Base-by-base conservation (phyloP, 2,888 invertebrate genomes). In the Eupithecia subfuscata region DNA sequence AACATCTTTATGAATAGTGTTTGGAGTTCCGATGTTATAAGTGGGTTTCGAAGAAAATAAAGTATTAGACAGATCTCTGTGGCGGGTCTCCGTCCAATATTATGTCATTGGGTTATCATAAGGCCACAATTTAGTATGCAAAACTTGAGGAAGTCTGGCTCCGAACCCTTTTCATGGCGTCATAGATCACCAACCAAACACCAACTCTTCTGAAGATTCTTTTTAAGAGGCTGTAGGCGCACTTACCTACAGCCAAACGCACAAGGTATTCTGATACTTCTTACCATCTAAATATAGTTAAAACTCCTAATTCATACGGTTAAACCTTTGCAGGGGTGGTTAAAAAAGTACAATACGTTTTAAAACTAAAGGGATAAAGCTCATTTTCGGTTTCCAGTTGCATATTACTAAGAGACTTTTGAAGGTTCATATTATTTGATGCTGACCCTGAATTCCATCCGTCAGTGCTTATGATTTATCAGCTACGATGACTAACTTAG, bases 401-500 rank as follows among this genome's bases (percentile, higher is more conserved):
- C 25, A 69, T 43, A 43, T 4, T 9, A 69, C 52, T 72, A 37
- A 25, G 22, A 75, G 37, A 8, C 25, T 63, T 30, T 64, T 6
- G 11, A 37, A 68, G 30, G 65, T 70, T 34, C 56, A 14, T 63
- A 22, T 43, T 43, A 37, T 71, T 73, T 70, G 48, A 65, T 71
- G 75, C 79, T 80, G 78, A 78, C 81, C 77, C 81, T 81, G 81
- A 82, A 85, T 80, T 81, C 82, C 81, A 75, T 72, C 81, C 75
- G 83, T 83, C 81, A 79, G 80, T 76, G 80, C 77, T 85, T 88
- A 86, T 87, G 84, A 88, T 88, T 85, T 86, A 84, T 84, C 75
- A 84, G 81, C 81, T 81, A 80, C 84, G 88, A 88, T 92, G 92
- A 91, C 90, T 92, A 91, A 90, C 83, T 80, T 82, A 76, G 79